phyloP scores from a whole-genome alignment of 1,140 invertebrate species.

The Probaryconus sp. region DNA sequence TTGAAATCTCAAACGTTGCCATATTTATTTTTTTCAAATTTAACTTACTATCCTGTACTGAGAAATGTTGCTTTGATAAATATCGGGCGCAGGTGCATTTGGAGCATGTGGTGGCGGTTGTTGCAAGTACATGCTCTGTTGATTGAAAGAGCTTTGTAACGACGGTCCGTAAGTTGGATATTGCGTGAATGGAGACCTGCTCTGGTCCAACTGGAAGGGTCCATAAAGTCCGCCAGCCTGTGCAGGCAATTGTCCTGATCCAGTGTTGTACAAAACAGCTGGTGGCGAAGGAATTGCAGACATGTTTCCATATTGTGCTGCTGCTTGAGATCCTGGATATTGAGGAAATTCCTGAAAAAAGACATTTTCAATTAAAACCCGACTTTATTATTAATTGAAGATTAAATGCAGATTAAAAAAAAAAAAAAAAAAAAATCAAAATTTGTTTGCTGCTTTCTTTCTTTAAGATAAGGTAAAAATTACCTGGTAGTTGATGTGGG shows the following conservation, averaged over 20 bases:
- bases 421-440: neutral
- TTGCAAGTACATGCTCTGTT: constrained; percentile 83
- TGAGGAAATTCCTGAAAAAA: constrained; percentile 72
- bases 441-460: too few species aligned
- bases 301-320: constrained; percentile 84
- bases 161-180: constrained; percentile 81
- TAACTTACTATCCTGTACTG: constrained; percentile 85
- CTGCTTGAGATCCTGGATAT: constrained; percentile 76
- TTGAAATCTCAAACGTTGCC: too few species aligned
- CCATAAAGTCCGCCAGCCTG: constrained; percentile 87
- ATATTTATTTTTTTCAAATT: too few species aligned
- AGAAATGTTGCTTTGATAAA: constrained; percentile 87
- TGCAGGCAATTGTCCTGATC: constrained; percentile 84
- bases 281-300: constrained; percentile 90
- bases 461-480: too few species aligned
- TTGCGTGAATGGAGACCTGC: constrained; percentile 83
- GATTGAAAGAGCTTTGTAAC: constrained; percentile 81
- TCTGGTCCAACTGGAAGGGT: constrained; percentile 83
- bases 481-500: constrained; percentile 81
- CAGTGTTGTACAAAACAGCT: constrained; percentile 86
- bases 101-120: constrained; percentile 79
- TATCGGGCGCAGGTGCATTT: constrained; percentile 83
- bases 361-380: neutral
- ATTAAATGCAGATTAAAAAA: too few species aligned
- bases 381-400: neutral